Evolutionary conservation across 1,140 invertebrate species (phyloP), one percentile per base, ranked within the genome.

Genomic region (Cyphomyrmex costatus): DNA sequence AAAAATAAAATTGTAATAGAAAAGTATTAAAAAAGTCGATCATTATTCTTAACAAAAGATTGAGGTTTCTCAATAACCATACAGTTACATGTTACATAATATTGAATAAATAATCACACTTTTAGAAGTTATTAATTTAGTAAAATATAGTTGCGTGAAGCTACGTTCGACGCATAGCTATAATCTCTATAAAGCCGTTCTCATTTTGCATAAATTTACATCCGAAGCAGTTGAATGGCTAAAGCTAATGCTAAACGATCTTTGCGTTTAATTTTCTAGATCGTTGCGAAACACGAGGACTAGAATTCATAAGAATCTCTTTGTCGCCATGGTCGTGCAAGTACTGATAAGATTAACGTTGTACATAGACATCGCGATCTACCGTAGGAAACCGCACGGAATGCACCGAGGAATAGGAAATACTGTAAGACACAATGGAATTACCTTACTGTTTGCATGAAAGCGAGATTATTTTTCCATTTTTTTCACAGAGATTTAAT

Each of bases 261-360:
- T 42, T 49, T 70, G 1, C 5, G 3, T 33, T 14, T 14, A 49
- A 73, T 74, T 30, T 73, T 3, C 5, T 61, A 98, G 98, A 89
- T 97, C 97, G 61, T 93, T 99, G 42, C 96, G 97, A 83, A 98
- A 98, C 91, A 98, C 98, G 91, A 96, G 98, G 77, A 99, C 98
- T 3, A 96, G 97, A 77, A 98, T 99, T 76, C 98, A 99, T 93
- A 97, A 98, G 92, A 98, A 98, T 92, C 95, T 99, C 30, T 98
- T 99, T 93, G 96, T 98, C 2, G 98, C 98, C 0, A 98, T 98
- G 96, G 95, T 98, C 49, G 96, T 98, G 19, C 98, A 98, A 94
- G 97, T 98, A 2, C 93, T 98, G 33, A 97, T 98, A n/a, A 96
- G 98, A 76, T 96, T 99, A 60, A 97, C 97, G 0, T 93, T 98